These are phyloP conservation scores for Lepetodrilus schrolli DNA, from an alignment of 2,888 invertebrate species.

Conservation along the genomic window DNA sequence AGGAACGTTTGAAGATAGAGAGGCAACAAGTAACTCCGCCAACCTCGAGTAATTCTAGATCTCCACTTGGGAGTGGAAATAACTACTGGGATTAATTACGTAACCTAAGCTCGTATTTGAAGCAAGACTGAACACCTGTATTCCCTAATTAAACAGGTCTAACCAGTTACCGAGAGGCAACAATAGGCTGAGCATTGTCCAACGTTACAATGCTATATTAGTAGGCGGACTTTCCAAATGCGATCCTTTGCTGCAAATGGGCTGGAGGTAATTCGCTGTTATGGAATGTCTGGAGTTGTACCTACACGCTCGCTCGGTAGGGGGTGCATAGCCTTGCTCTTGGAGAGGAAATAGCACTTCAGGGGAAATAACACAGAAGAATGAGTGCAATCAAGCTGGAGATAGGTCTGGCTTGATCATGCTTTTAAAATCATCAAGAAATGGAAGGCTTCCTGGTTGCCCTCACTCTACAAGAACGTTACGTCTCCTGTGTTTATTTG, in stretches of 20 bases:
- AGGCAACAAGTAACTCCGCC: background rate
- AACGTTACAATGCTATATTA: background rate
- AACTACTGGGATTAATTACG: constrained; percentile 15
- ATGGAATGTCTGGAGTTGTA: too few species aligned
- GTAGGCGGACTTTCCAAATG: background rate
- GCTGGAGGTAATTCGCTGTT: too few species aligned
- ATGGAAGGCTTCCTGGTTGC: too few species aligned
- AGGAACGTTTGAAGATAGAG: background rate
- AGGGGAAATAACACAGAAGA: too few species aligned
- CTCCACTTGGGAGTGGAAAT: background rate
- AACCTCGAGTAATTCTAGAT: constrained; percentile 6
- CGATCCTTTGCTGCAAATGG: background rate
- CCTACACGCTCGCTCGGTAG: too few species aligned
- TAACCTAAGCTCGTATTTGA: constrained; percentile 2
- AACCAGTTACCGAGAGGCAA: background rate
- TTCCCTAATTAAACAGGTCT: constrained; percentile 21
- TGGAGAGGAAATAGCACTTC: too few species aligned
- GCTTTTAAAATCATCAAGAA: too few species aligned
- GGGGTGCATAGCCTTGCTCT: too few species aligned
- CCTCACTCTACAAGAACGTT: too few species aligned
- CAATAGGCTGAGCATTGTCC: background rate
- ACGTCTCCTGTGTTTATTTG: too few species aligned
- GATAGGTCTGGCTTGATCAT: too few species aligned
- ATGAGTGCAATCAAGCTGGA: too few species aligned
- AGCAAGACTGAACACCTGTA: background rate